Evolutionary conservation across 2,797 vertebrate species (phyloP).

Genomic region (Euthynnus affinis): DNA sequence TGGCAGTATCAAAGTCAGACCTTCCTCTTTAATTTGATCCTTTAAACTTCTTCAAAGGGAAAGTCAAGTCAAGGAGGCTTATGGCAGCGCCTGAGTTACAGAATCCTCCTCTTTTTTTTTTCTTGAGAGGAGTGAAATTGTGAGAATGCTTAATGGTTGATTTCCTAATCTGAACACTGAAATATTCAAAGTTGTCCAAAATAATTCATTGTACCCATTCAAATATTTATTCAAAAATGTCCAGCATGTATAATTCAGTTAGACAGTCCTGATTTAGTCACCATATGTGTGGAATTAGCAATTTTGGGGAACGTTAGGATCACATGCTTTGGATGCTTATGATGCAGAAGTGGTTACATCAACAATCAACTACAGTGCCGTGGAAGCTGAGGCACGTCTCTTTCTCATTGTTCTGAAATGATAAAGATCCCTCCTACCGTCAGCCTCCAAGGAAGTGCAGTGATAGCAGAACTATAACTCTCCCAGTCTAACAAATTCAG

Average conservation of each 20-base stretch:
- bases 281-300: conserved; percentile 29
- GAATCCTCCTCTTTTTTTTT: conserved; percentile 27
- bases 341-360: too few species aligned
- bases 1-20: conserved; percentile 61
- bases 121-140: conserved; percentile 12
- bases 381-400: neutral
- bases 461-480: conserved; percentile 7
- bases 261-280: conserved; percentile 29
- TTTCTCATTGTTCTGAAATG: conserved; percentile 25
- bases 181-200: conserved; percentile 67
- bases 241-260: conserved; percentile 58
- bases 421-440: neutral
- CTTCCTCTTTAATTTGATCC: conserved; percentile 65
- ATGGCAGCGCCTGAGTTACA: conserved; percentile 37
- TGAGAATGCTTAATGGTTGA: conserved; percentile 53
- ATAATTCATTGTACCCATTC: conserved; percentile 67
- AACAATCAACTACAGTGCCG: conserved; percentile 13
- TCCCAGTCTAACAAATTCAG: conserved; percentile 23
- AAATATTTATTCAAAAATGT: conserved; percentile 69
- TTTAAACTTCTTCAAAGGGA: conserved; percentile 73
- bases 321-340: conserved; percentile 7
- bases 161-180: conserved; percentile 42
- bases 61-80: conserved; percentile 53
- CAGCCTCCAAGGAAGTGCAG: neutral
- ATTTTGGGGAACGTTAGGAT: neutral